A percentile compares a stretch with the other conserved stretches of the same genome.
Conservation (phyloP, 2,888 invertebrate genomes). For the Cremastinae sp. region DNA sequence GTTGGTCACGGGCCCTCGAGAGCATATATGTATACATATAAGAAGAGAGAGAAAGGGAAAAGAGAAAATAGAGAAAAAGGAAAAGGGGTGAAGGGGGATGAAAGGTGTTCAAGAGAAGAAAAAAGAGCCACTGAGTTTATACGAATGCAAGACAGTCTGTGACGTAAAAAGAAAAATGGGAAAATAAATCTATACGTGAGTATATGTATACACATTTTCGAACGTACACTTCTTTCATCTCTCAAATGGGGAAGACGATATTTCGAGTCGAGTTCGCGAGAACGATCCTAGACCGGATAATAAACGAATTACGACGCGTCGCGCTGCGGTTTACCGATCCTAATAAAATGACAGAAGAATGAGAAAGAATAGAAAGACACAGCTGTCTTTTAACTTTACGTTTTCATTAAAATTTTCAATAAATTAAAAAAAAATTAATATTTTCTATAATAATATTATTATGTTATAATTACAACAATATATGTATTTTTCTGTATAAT, state of each 20-base stretch:
- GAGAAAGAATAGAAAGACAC: conserved; percentile 1
- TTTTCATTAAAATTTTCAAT: no score
- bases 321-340: conserved; percentile 55
- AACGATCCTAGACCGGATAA: conserved; percentile 55
- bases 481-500: no score
- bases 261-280: conserved; percentile 19
- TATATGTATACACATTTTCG: no score
- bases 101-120: conserved; percentile 14
- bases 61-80: conserved; percentile 13
- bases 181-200: no score
- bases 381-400: no score
- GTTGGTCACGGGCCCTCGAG: conserved; percentile 66
- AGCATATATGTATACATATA: conserved; percentile 18
- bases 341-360: conserved; percentile 7
- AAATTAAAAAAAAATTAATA: no score
- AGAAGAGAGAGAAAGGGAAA: conserved; percentile 5
- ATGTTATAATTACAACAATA: no score
- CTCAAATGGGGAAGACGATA: no score
- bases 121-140: no score
- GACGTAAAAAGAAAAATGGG: no score
- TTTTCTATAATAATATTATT: no score
- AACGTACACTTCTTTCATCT: no score
- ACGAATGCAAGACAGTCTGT: conserved; percentile 30
- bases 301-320: conserved; percentile 58
- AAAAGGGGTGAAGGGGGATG: background rate